These are phyloP conservation scores for Talpa occidentalis DNA, from an alignment of 2,113 vertebrate species.

Conservation along the genomic window DNA sequence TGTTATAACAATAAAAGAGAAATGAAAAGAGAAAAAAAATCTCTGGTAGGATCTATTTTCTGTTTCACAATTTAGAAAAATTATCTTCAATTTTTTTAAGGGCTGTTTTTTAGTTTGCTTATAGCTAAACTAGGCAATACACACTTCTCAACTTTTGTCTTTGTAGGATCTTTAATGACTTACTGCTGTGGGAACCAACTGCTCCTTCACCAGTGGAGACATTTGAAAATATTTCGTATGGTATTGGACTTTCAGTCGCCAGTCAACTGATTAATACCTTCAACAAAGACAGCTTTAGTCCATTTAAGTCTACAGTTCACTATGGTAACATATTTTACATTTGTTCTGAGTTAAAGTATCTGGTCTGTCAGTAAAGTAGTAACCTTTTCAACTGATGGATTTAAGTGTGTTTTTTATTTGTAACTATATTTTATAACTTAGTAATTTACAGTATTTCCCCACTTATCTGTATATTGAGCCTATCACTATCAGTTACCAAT, in stretches of 20 bases:
- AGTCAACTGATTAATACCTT: slow-evolving; percentile 98
- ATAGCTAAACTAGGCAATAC: accelerated
- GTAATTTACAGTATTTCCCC: neutral
- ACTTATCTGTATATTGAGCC: neutral
- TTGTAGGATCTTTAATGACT: slow-evolving; percentile 96
- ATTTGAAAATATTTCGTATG: slow-evolving; percentile 96
- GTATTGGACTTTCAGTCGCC: slow-evolving; percentile 96
- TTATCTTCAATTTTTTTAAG: neutral
- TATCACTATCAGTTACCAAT: neutral
- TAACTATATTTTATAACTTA: slow-evolving; percentile 27
- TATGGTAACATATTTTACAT: slow-evolving; percentile 90
- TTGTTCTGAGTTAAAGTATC: slow-evolving; percentile 49
- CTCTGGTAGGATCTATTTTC: neutral
- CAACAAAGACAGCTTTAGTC: slow-evolving; percentile 95
- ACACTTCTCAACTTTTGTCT: slow-evolving; percentile 60
- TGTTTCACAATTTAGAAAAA: neutral
- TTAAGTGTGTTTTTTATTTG: neutral
- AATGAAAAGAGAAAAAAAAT: too few species aligned
- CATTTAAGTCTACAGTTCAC: slow-evolving; percentile 92
- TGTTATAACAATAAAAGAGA: too few species aligned
- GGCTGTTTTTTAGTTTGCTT: slow-evolving; percentile 17
- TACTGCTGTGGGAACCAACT: slow-evolving; percentile 97
- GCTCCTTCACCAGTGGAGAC: slow-evolving; percentile 99
- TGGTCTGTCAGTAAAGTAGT: slow-evolving; percentile 1
- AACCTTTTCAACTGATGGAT: neutral